Evolutionary conservation across 2,888 invertebrate genomes (phyloP).

Genomic region (Ceramica pisi): DNA sequence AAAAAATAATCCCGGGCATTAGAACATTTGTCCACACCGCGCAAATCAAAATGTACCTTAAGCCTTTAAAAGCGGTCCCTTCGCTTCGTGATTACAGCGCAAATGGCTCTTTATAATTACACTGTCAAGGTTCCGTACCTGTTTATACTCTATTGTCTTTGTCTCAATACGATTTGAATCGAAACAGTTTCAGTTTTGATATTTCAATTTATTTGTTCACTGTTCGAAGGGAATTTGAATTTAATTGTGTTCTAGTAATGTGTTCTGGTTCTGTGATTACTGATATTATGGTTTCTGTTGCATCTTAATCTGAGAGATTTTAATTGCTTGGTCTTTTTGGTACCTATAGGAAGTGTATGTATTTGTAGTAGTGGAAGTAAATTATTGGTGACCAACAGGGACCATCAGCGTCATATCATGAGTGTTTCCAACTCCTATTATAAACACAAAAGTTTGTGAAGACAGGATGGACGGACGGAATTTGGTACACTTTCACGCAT

Average conservation of each 20-base stretch:
- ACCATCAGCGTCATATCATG: background rate
- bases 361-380: background rate
- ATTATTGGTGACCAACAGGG: background rate
- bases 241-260: slow-evolving; percentile 29
- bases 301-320: background rate
- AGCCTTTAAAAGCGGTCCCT: slow-evolving; percentile 62
- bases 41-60: slow-evolving; percentile 39
- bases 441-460: too few species aligned
- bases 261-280: background rate
- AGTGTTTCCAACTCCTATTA: background rate
- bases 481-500: too few species aligned
- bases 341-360: background rate
- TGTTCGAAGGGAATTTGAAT: slow-evolving; percentile 32
- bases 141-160: slow-evolving; percentile 77
- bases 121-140: slow-evolving; percentile 77
- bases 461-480: too few species aligned
- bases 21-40: slow-evolving; percentile 1
- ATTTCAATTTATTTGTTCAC: slow-evolving; percentile 63
- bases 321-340: background rate
- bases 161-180: slow-evolving; percentile 62
- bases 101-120: slow-evolving; percentile 77
- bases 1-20: too few species aligned
- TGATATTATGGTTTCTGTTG: background rate
- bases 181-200: slow-evolving; percentile 60
- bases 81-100: slow-evolving; percentile 72